Base-by-base conservation (phyloP, 2,888 invertebrate genomes). In the Cheilosia pagana region DNA sequence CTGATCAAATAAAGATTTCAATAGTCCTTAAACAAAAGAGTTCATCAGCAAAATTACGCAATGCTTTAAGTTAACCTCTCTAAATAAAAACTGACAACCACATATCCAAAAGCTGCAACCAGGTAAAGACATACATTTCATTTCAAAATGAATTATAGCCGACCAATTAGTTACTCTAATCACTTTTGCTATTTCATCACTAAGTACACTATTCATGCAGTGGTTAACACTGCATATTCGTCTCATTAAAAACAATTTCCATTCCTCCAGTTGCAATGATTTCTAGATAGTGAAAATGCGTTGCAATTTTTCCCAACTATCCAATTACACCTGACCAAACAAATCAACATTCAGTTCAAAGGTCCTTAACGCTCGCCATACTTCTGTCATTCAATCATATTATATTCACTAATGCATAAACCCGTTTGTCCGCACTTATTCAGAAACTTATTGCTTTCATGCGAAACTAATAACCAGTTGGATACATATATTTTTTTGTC, bases 381-480 rank as follows among this genome's bases (percentile, higher is more conserved):
- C 19, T 25, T 65, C 67, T 67, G 59, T 60, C 76, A 48, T 57
- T 68, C 23, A 31, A 31, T 45, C 19, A 45, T 45, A 45, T 45
- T 8, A 16, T 16, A 16, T 45, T 45, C 16, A 45, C 45, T 16
- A 19, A 45, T 45, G 45, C 8, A 21, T 50, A 14, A 68, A 77
- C 62, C 16, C 12, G 77, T 62, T 77, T 45, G 8, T 53, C 6
- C 25, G 6, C 45, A 19, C 8, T 45, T 45, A 19, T 16, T n/a
- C 6, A 43, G 7, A 16, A 63, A 43, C 48, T 19, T 23, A 53
- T 60, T 50, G 67, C 77, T 72, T 72, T 62, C 78, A 82, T 59
- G 72, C 72, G 50, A 52, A 74, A 14, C 77, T 78, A 78, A 82
- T 78, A 62, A 41, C 8, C 10, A 23, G 60, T 72, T 72, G 35